Evolutionary conservation across 2,888 invertebrate species (phyloP), one percentile per base, ranked within the genome.

Genomic region (Exephanes ischioxanthus): DNA sequence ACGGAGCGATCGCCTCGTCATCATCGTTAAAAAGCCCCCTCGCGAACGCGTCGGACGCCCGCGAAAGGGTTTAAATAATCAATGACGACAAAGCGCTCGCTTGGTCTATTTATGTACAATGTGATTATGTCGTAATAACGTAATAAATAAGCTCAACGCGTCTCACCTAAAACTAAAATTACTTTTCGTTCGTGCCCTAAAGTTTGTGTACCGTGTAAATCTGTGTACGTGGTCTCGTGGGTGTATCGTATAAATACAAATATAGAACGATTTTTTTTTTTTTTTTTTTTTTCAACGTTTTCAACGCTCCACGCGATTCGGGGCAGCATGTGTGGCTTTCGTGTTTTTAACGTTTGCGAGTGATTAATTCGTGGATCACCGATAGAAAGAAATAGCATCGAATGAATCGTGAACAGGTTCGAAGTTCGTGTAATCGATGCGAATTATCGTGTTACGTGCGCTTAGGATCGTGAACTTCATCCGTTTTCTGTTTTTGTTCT

Each of bases 141-240:
- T 92, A 93, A 93, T 93, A 93, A 93, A 93, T 93, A 93, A 93
- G 92, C 92, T 93, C 92, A 91, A 92, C 91, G 91, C 90, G 87
- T 89, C 77, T 86, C 80, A 71, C 76, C 80, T 79, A 88, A 85
- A 85, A 88, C 88, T 91, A 89, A 87, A 87, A 87, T 89, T 89
- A 90, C 87, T 87, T 85, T 80, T 82, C 80, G 83, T 86, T 85
- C 81, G 83, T 91, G 85, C 87, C 85, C 88, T 89, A 89, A 85
- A 76, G 79, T 33, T 81, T 85, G 55, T 84, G 71, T 66, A 80
- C 51, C 73, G 80, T 80, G 76, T 71, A 75, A 85, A 80, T 72
- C 48, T 80, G 75, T 82, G 71, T 77, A 77, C 80, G 72, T 82
- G 79, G 79, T 58, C 58, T 85, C 61, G 78, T 80, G 61, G 55